Evolutionary conservation across 2,797 vertebrate species (phyloP), one percentile per base, ranked within the genome.

Genomic region (Gymnopithys bicolor): DNA sequence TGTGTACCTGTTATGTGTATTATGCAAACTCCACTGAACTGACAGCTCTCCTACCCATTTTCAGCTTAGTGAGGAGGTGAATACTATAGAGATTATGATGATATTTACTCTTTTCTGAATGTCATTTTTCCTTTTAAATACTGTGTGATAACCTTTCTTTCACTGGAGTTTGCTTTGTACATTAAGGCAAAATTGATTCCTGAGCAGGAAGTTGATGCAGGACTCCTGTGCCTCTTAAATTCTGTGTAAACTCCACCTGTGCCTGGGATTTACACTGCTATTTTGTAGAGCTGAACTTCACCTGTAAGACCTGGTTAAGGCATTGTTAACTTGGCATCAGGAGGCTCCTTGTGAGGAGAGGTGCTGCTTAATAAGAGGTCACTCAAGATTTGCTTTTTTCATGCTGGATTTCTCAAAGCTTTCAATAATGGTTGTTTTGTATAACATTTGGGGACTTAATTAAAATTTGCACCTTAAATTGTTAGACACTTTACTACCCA

Each of bases 141-240:
- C 68, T 91, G 27, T 52, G 71, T 59, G 64, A 62, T 95, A 94
- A 94, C 93, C 93, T 93, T 97, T 96, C 51, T 93, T 91, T 92
- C 79, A 41, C 46, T 56, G 75, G 60, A 49, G 68, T 89, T 96
- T 85, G 55, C 76, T 92, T 95, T 94, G 84, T 66, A 51, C 22
- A 15, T 87, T 78, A 85, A 90, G 30, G 39, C n/a, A 85, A 93
- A 89, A 85, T 83, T 94, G 78, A 90, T 90, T 81, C 46, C 87
- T 48, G 84, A 89, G 55, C 48, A 84, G 76, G 64, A 92, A 84
- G 91, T 69, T 87, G 73, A 91, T 10, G 23, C 69, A 85, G 64
- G 66, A 68, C 37, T 86, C 89, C 37, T 18, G 30, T 64, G 41
- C 62, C 51, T 77, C 71, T 82, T 86, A 73, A 93, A 84, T 73